phyloP scores from a whole-genome alignment of 1,140 invertebrate genomes.

The Anastrepha ludens region DNA sequence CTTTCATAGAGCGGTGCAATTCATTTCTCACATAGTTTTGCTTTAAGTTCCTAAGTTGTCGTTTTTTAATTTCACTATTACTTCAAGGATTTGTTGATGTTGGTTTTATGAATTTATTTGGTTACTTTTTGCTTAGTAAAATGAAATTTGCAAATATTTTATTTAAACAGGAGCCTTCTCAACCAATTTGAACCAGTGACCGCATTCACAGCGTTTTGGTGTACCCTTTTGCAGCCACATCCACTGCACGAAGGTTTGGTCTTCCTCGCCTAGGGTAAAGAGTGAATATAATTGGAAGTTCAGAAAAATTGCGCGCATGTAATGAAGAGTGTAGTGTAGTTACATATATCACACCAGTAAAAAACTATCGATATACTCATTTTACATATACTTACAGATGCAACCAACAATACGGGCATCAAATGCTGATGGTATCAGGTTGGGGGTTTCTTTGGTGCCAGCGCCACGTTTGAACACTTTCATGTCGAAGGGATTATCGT shows the following conservation, averaged over 20 bases:
- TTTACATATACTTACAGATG: slow-evolving; percentile 81
- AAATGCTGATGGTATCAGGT: slow-evolving; percentile 91
- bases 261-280: slow-evolving; percentile 83
- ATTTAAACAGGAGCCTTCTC: slow-evolving; percentile 82
- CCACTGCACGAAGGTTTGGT: slow-evolving; percentile 90
- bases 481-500: slow-evolving; percentile 93
- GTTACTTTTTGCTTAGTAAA: slow-evolving; percentile 51
- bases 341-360: too few species aligned
- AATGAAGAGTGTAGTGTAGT: neutral
- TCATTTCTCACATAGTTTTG: slow-evolving; percentile 67
- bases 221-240: slow-evolving; percentile 94
- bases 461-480: slow-evolving; percentile 85
- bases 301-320: neutral
- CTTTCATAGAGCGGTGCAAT: slow-evolving; percentile 58
- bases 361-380: neutral
- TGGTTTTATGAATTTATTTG: slow-evolving; percentile 52
- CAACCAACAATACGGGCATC: slow-evolving; percentile 94
- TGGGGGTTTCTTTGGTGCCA: slow-evolving; percentile 91
- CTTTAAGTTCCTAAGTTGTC: slow-evolving; percentile 63
- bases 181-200: slow-evolving; percentile 96
- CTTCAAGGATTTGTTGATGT: slow-evolving; percentile 8
- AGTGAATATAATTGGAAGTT: too few species aligned
- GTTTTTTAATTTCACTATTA: slow-evolving; percentile 59
- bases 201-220: slow-evolving; percentile 94
- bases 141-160: slow-evolving; percentile 58